phyloP scores from a whole-genome alignment of 2,888 invertebrate species.

The Melangyna quadrimaculata region DNA sequence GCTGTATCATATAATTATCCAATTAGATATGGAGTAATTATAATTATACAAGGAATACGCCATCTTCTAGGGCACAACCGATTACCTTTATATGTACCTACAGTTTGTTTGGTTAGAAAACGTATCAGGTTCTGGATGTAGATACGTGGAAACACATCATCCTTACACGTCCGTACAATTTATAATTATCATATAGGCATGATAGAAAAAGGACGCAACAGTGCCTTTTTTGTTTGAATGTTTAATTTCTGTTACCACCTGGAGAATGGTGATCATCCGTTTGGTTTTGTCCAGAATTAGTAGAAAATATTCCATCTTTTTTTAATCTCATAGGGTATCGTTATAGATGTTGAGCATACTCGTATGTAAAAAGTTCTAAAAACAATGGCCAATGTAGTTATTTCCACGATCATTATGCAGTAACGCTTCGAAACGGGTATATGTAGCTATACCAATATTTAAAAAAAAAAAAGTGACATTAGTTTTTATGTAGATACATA shows the following conservation, averaged over 20 bases:
- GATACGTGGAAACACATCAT: background rate
- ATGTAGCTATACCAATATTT: too few species aligned
- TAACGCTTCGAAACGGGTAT: too few species aligned
- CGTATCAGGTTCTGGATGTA: background rate
- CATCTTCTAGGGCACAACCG: background rate
- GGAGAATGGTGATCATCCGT: background rate
- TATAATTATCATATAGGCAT: background rate
- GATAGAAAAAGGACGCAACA: background rate
- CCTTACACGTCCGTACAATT: background rate
- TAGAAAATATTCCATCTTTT: too few species aligned
- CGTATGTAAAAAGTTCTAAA: too few species aligned
- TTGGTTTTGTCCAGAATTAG: too few species aligned
- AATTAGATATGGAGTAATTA: constrained; percentile 62
- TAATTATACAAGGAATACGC: constrained; percentile 10
- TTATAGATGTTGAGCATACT: too few species aligned
- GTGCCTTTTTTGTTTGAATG: background rate
- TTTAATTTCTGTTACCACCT: background rate
- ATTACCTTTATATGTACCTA: background rate
- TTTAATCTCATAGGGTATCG: too few species aligned
- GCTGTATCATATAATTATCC: constrained; percentile 66
- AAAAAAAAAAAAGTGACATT: too few species aligned
- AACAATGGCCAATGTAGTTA: too few species aligned
- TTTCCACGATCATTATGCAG: too few species aligned
- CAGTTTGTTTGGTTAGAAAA: background rate
- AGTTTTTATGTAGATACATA: too few species aligned